phyloP scores from a whole-genome alignment of 2,797 vertebrate genomes.

The Rhincodon typus region DNA sequence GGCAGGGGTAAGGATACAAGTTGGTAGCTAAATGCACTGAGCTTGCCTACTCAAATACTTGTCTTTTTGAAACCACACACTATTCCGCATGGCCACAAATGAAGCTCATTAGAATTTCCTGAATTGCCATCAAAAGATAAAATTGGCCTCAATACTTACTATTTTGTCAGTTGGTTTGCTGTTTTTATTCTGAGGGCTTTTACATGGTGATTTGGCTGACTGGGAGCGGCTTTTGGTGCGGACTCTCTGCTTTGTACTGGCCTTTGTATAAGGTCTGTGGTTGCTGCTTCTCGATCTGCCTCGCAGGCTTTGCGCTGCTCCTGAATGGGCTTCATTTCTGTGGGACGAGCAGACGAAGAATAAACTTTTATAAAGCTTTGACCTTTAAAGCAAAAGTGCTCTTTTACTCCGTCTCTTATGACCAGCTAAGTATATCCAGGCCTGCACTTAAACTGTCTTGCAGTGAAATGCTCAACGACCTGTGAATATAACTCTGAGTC shows the following conservation, averaged over 20 bases:
- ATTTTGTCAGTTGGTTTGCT: constrained; percentile 69
- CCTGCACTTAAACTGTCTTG: not conserved
- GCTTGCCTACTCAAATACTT: not conserved
- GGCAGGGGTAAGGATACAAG: not conserved
- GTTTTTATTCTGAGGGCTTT: constrained; percentile 70
- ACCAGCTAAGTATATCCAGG: not conserved
- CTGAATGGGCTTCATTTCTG: constrained; percentile 3
- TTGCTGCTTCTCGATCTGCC: constrained; percentile 49
- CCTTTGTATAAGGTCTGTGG: constrained; percentile 50
- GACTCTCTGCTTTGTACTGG: constrained; percentile 47
- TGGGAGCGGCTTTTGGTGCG: constrained; percentile 57
- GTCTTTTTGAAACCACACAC: not conserved
- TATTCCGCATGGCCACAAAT: constrained; percentile 45
- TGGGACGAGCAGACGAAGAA: not conserved
- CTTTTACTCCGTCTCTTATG: too few relatives aligned
- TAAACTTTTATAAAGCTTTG: not conserved
- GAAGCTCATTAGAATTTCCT: constrained; percentile 39
- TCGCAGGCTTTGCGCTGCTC: constrained; percentile 36
- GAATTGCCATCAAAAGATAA: constrained; percentile 42
- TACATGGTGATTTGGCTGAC: constrained; percentile 66
- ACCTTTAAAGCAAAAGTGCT: not conserved
- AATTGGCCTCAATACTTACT: constrained; percentile 70
- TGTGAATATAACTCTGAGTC: not conserved
- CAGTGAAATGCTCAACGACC: not conserved
- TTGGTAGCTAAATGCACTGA: not conserved